Evolutionary conservation across 2,113 vertebrate genomes (phyloP), one percentile per base, ranked within the genome.

Genomic region (Pygathrix nemaeus): DNA sequence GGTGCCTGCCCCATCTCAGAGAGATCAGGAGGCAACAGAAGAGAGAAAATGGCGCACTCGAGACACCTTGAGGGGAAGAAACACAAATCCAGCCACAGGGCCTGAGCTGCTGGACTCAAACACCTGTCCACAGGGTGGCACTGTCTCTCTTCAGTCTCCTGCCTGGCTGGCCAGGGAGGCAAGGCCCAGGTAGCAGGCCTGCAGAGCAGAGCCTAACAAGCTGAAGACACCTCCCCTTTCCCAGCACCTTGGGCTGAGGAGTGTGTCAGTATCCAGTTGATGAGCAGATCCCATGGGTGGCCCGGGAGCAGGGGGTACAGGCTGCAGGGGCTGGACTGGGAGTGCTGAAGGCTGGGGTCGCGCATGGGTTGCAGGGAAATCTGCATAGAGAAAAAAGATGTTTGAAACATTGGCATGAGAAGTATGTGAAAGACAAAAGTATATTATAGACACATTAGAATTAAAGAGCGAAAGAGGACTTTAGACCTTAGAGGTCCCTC

Each of bases 341-440:
- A 13, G 38, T 57, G 52, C 45, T 82, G 68, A 85, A 21, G 48
- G 70, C 70, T 2, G 76, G 40, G 40, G 59, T 96, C 1, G 0
- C 10, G 0, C 96, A 90, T 0, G 40, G 95, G 70, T 88, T 59
- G 64, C 94, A 88, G n/a, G 96, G 95, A 30, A 96, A 89, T 38
- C 95, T 97, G 32, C 6, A 1, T 43, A 86, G 23, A 83, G 52
- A 45, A 76, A 52, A 75, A 21, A 18, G 3, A 17, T 72, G 48
- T 75, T 48, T 88, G 12, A 45, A 84, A 50, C 59, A 57, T 21
- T 73, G 70, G 48, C 4, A 2, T 90, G 43, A 50, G 72, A 43
- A 35, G 48, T 8, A 5, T 40, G 23, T 68, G 52, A 83, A 79
- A 96, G 45, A 80, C 23, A 50, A 40, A 87, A 76, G 84, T 7